Evolutionary conservation across 2,113 vertebrate genomes (phyloP), one percentile per base, ranked within the genome.

Genomic region (Galeopterus variegatus): DNA sequence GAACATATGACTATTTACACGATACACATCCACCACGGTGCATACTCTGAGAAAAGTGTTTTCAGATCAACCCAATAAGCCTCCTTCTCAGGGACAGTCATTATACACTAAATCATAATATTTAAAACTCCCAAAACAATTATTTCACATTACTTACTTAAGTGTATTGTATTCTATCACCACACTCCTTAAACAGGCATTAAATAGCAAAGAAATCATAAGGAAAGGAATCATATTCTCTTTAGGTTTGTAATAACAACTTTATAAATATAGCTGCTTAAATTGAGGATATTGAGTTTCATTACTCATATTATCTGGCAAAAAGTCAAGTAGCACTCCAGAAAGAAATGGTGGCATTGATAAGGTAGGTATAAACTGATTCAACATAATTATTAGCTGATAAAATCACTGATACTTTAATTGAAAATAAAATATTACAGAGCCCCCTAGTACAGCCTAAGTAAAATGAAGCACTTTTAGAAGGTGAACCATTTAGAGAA

Each of bases 261-360:
- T 93, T 84, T 89, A 84, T 54, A 89, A 89, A 70, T 62, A 70
- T 77, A 17, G n/a, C 70, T 54, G 8, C 33, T 67, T 60, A 77
- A 93, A 79, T 48, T 64, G 33, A 79, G 23, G 13, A 64, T 64
- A 54, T 48, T 41, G 54, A 77, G 64, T 31, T 79, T 12, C 5
- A n/a, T 62, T 64, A 45, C 52, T 77, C 8, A 69, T n/a, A 18
- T n/a, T 84, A 28, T n/a, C 62, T 48, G 17, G 21, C 79, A 93
- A 79, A 92, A 91, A 70, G 36, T 56, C 7, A 33, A 62, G 13
- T 28, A 79, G 41, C 9, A 28, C 41, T 72, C 56, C 15, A 62
- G 67, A 84, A 67, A 84, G 17, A 7, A 96, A 77, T 10, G 60
- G 17, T n/a, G 31, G 12, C 41, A 28, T 8, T 85, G 21, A 89